A percentile compares a stretch with the other conserved stretches of the same genome.
Conservation (phyloP, 1,140 invertebrate species). For the Chelonus insularis region DNA sequence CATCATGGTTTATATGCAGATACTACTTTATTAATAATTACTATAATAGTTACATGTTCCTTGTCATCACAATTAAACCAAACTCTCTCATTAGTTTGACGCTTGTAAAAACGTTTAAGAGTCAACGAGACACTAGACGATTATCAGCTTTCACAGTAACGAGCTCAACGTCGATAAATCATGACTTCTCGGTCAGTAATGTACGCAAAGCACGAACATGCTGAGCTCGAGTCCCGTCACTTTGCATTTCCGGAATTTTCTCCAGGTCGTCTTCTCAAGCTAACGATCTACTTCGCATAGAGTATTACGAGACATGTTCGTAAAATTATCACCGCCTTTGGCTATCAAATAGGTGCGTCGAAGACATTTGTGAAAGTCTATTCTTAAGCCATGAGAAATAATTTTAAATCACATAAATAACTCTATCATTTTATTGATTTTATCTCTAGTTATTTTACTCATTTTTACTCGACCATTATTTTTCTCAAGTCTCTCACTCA, state of each 20-base stretch:
- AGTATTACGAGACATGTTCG: neutral
- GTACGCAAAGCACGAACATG: constrained; percentile 22
- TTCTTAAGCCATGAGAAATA: constrained; percentile 36
- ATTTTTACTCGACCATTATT: too few species aligned
- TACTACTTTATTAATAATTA: too few species aligned
- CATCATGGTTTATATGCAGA: too few species aligned
- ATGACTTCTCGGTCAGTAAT: constrained; percentile 36
- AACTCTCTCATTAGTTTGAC: neutral
- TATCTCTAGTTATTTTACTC: neutral
- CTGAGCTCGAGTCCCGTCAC: constrained; percentile 16
- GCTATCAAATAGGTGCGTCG: constrained; percentile 14
- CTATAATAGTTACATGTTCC: too few species aligned
- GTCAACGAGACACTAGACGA: constrained; percentile 15
- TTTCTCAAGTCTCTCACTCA: too few species aligned
- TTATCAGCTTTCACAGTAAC: constrained; percentile 53
- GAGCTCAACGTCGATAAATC: constrained; percentile 53
- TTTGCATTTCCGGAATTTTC: constrained; percentile 38
- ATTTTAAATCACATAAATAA: neutral
- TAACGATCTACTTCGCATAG: constrained; percentile 22
- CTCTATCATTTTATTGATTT: neutral
- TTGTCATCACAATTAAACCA: constrained; percentile 8
- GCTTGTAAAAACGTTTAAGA: constrained; percentile 1
- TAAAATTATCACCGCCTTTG: constrained; percentile 13
- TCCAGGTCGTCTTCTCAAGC: constrained; percentile 28
- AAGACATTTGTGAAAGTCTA: constrained; percentile 44